A percentile compares a stretch with the other conserved stretches of the same genome.
phyloP scores from a whole-genome alignment of 2,797 vertebrate species.

The Myripristis murdjan region DNA sequence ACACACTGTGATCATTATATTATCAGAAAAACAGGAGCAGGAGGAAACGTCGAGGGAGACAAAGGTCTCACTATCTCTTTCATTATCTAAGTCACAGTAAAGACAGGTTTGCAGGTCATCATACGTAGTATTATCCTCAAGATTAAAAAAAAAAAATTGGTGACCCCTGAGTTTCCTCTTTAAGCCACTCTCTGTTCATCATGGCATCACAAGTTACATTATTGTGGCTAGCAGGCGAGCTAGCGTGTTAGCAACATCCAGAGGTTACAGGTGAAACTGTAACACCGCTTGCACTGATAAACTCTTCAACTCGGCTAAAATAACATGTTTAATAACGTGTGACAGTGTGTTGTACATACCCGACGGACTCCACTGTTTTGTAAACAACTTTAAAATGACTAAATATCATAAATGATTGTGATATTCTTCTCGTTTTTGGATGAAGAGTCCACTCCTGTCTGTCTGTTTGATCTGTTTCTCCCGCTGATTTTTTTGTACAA shows the following conservation, averaged over 20 bases:
- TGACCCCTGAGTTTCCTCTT: too few relatives aligned
- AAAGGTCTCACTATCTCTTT: too few relatives aligned
- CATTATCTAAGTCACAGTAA: too few relatives aligned
- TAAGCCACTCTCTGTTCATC: too few relatives aligned
- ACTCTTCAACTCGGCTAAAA: not conserved
- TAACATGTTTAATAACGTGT: not conserved
- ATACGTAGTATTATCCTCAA: too few relatives aligned
- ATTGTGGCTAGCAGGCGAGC: slow-evolving; percentile 1
- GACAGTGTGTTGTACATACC: slow-evolving; percentile 48
- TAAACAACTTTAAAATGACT: not conserved
- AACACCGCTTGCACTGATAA: not conserved
- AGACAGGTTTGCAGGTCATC: too few relatives aligned
- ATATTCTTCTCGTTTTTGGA: not conserved
- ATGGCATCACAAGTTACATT: too few relatives aligned
- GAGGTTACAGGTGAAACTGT: too few relatives aligned
- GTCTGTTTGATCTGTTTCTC: slow-evolving; percentile 70
- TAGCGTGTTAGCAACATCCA: slow-evolving; percentile 11
- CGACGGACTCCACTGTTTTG: not conserved
- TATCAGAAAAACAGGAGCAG: too few relatives aligned
- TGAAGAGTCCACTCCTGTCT: not conserved
- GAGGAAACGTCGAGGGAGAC: too few relatives aligned
- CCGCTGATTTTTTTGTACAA: slow-evolving; percentile 69
- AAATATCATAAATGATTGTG: not conserved
- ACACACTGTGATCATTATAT: not conserved
- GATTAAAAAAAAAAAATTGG: too few relatives aligned